Conservation (phyloP, 2,888 invertebrate species). For the Melanostoma scalare region DNA sequence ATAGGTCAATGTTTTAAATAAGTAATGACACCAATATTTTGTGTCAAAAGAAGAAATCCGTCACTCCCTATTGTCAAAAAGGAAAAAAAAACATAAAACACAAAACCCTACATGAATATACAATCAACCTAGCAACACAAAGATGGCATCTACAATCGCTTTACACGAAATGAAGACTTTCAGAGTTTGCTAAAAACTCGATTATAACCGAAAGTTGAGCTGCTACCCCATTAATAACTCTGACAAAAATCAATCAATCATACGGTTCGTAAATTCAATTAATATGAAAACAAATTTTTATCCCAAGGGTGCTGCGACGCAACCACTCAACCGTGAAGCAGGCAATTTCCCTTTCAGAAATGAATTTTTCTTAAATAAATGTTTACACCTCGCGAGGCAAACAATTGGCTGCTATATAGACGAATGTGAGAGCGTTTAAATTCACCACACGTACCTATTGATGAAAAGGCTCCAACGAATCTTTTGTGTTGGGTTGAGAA, state of each 20-base stretch:
- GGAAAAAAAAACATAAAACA: background rate
- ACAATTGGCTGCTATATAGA: slow-evolving; percentile 17
- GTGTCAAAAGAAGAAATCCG: slow-evolving; percentile 1
- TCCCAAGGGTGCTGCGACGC: slow-evolving; percentile 40
- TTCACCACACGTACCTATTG: slow-evolving; percentile 55
- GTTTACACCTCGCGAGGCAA: slow-evolving; percentile 63
- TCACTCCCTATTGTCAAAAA: slow-evolving; percentile 29
- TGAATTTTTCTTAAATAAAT: slow-evolving; percentile 49
- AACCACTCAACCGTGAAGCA: slow-evolving; percentile 43
- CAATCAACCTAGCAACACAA: slow-evolving; percentile 4
- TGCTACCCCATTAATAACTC: slow-evolving; percentile 53
- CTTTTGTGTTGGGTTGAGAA: slow-evolving; percentile 40
- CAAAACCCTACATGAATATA: slow-evolving; percentile 11
- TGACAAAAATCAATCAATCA: slow-evolving; percentile 67
- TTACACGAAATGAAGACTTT: slow-evolving; percentile 4
- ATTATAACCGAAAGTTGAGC: slow-evolving; percentile 17
- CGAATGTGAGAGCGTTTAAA: slow-evolving; percentile 33
- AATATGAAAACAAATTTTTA: slow-evolving; percentile 13
- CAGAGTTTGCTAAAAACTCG: slow-evolving; percentile 6
- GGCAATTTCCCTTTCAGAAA: slow-evolving; percentile 38
- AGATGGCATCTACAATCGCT: slow-evolving; percentile 10
- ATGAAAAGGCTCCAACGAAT: slow-evolving; percentile 30
- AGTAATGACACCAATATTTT: slow-evolving; percentile 15
- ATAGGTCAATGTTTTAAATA: background rate
- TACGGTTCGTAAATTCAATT: slow-evolving; percentile 34